Conservation (phyloP, 92 coral and sea anemone genomes). For the Isaurus tuberculatus region DNA sequence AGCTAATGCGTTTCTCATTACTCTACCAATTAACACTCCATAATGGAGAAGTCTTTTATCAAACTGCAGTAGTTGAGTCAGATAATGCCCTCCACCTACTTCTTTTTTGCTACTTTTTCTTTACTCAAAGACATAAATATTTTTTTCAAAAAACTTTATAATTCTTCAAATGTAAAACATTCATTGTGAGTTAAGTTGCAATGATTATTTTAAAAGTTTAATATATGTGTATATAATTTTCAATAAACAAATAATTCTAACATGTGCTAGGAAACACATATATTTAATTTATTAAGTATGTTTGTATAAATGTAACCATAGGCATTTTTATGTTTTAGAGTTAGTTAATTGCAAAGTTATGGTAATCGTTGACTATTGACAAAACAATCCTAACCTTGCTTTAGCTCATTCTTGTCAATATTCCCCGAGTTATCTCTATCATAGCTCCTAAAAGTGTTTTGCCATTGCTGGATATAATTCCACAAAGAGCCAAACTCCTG, state of each 20-base stretch:
- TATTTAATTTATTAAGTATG: too few relatives aligned
- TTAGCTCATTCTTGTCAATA: conserved; percentile 91
- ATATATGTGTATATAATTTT: not conserved
- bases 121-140: not conserved
- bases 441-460: conserved; percentile 88
- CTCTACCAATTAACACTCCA: too few relatives aligned
- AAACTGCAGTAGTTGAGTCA: too few relatives aligned
- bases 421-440: conserved; percentile 95
- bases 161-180: too few relatives aligned
- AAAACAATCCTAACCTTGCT: conserved; percentile 75
- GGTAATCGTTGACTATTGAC: too few relatives aligned
- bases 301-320: too few relatives aligned
- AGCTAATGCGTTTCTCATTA: too few relatives aligned
- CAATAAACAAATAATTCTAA: not conserved
- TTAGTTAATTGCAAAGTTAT: too few relatives aligned
- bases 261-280: too few relatives aligned
- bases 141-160: not conserved
- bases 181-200: not conserved
- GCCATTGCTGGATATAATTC: conserved; percentile 98
- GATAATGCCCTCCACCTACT: not conserved
- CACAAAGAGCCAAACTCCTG: conserved; percentile 92
- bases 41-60: too few relatives aligned
- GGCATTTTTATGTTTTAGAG: too few relatives aligned
- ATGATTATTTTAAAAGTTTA: not conserved
- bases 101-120: not conserved